Evolutionary conservation across 2,113 vertebrate species (phyloP), one percentile per base, ranked within the genome.

Genomic region (Alligator mississippiensis): DNA sequence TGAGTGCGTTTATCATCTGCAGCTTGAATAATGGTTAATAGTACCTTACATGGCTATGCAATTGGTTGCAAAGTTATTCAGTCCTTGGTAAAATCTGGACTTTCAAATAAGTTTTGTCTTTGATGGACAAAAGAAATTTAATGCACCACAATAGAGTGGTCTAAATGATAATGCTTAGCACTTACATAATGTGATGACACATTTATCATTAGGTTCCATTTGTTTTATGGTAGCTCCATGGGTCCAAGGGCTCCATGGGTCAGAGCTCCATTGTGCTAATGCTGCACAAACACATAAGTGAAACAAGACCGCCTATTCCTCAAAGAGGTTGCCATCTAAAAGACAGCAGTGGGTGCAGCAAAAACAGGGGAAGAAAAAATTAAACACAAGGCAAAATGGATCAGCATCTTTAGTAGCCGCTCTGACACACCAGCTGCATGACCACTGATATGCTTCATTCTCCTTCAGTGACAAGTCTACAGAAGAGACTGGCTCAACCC

Each of bases 211-310:
- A 72, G 34, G 22, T 72, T 22, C 12, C 22, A 21, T 72, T 30
- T 38, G 12, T 72, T n/a, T 34, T 22, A 72, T 72, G 34, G 1
- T 1, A 2, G 62, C 54, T 68, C 18, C 34, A 34, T 34, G 34
- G 34, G 34, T 34, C 19, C 34, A 2, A 61, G 30, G 85, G 81
- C 19, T 5, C 19, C 24, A 21, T 1, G 34, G 61, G 77, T 89
- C 21, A 75, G 61, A 75, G 93, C 6, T 17, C 8, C 7, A 21
- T 34, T 84, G 59, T 18, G 30, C 58, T 90, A 61, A 61, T 80
- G 24, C n/a, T 81, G 1, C n/a, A 54, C 80, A 28, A 77, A 74
- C 25, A 6, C 0, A 0, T 11, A 11, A 5, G 27, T 59, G 54
- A n/a, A 91, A 34, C 1, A 0, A 5, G 78, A 4, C 28, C 14